phyloP scores from a whole-genome alignment of 2,113 vertebrate genomes.

The Tichodroma muraria region DNA sequence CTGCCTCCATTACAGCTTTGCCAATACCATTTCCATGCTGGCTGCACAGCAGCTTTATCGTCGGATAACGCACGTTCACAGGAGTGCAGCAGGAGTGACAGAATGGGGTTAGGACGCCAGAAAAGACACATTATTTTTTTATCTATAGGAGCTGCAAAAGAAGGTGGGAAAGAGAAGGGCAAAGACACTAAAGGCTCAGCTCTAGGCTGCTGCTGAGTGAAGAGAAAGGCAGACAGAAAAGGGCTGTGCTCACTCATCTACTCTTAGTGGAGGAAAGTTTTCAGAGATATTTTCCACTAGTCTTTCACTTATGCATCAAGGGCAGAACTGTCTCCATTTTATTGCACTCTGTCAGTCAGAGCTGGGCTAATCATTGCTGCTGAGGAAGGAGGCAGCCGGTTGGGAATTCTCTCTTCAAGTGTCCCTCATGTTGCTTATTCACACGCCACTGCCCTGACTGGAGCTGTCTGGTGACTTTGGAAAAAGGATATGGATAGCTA shows the following conservation, averaged over 20 bases:
- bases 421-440: neutral
- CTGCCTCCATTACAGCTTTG: constrained; percentile 71
- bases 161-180: neutral
- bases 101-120: constrained; percentile 80
- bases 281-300: neutral
- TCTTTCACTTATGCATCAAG: constrained; percentile 13
- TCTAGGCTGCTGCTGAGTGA: neutral
- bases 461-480: neutral
- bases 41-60: constrained; percentile 74
- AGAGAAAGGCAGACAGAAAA: neutral
- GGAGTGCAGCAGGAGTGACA: constrained; percentile 72
- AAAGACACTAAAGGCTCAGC: neutral
- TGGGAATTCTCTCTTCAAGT: neutral
- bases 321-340: constrained; percentile 20
- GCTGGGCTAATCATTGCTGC: constrained; percentile 12
- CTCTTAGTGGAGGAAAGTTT: neutral
- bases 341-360: constrained; percentile 32
- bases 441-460: neutral
- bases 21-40: constrained; percentile 73
- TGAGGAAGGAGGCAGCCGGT: neutral
- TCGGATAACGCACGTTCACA: constrained; percentile 68
- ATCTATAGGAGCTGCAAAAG: constrained; percentile 14
- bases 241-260: neutral
- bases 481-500: neutral
- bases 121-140: constrained; percentile 58